Base-by-base conservation (phyloP, 2,797 vertebrate genomes). In the Sebastes baramenuke region DNA sequence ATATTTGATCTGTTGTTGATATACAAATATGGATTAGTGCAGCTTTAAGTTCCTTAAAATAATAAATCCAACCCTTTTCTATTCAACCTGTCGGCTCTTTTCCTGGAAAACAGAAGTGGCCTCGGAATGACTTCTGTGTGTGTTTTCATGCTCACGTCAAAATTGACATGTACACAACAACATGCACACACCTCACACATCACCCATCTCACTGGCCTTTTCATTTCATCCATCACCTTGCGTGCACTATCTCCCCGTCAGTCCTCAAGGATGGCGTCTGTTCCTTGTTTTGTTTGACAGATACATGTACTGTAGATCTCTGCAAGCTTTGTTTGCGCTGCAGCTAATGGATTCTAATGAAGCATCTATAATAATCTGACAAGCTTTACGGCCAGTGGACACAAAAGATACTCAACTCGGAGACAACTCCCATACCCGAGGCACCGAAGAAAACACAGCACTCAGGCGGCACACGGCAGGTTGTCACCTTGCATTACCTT, bases 401-500 rank as follows among this genome's bases (percentile, higher is more conserved):
- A 42, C 38, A 67, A 64, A 52, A 83, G 32, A 58, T 42, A 55
- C 22, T 76, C 29, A 18, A 60, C 36, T 49, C 54, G 1, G 0
- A 70, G 79, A 75, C 66, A 71, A 81, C 38, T 67, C 59, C 46
- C 18, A 1, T 71, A 81, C 80, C 77, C 14, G 25, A 70, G 71
- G 61, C 74, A 8, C 27, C 11, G 34, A 46, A 29, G 27, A 75
- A 71, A 68, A 65, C 42, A 29, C 18, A 22, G 80, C n/a, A 36
- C 79, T 64, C 34, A 36, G 75, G 72, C 46, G 6, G 46, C 60
- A 67, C 36, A 49, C 38, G 36, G 64, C 64, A 83, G 60, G 72
- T 78, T 84, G 86, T 91, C 87, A 77, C 82, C 75, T 90, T 13
- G 4, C 34, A 86, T 90, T 88, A 90, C 81, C 60, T 74, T 72